These are phyloP conservation scores for Saguinus imperator DNA, from an alignment of 2,113 vertebrate species.

Conservation along the genomic window DNA sequence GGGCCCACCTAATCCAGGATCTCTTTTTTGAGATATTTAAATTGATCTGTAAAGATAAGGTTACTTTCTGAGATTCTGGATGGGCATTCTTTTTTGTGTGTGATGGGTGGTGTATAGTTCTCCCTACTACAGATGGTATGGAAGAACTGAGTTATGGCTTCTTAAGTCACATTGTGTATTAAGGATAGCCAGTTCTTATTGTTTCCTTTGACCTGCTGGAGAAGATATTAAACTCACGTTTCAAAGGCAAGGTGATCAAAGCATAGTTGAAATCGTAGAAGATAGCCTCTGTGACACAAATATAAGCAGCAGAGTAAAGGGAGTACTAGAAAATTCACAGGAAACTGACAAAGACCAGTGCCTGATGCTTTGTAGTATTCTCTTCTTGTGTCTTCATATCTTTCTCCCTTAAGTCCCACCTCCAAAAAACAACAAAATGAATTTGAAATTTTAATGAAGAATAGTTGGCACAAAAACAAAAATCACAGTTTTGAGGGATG, in stretches of 20 bases:
- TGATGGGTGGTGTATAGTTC: rapidly evolving
- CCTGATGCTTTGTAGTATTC: neutral
- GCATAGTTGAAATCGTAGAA: neutral
- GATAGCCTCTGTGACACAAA: neutral
- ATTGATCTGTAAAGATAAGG: neutral
- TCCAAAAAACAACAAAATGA: neutral
- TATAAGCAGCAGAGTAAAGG: neutral
- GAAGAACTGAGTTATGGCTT: slow-evolving; percentile 22
- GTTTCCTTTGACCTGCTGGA: neutral
- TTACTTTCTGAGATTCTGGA: neutral
- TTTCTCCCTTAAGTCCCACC: neutral
- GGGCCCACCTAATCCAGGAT: neutral
- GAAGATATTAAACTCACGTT: neutral
- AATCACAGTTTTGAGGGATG: neutral
- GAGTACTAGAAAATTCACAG: neutral
- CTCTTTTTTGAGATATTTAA: neutral
- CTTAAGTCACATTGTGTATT: neutral
- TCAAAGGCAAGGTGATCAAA: neutral
- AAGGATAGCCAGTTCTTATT: slow-evolving; percentile 1
- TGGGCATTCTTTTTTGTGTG: neutral
- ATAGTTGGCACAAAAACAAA: slow-evolving; percentile 6
- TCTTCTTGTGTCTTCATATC: neutral
- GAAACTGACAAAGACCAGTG: neutral
- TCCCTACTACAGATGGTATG: neutral
- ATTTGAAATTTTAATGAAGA: slow-evolving; percentile 32